These are phyloP conservation scores for Andrena marginata DNA, from an alignment of 2,888 invertebrate genomes.

Conservation along the genomic window DNA sequence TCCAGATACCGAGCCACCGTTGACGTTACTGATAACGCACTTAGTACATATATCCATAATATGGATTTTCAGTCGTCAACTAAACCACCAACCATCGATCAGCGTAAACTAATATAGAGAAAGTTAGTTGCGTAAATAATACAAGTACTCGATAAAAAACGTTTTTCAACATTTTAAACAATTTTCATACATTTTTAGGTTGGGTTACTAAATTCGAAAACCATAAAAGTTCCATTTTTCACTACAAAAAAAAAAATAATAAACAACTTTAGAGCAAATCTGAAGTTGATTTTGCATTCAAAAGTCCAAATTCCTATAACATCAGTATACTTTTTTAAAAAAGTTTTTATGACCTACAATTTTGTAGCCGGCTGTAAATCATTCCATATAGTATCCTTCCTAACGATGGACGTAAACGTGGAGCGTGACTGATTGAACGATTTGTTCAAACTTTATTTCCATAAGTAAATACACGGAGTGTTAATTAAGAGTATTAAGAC, in stretches of 20 bases:
- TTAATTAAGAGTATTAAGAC: not conserved
- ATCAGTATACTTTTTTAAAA: too few species aligned
- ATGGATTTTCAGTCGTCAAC: conserved; percentile 12
- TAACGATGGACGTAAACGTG: not conserved
- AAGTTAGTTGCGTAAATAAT: not conserved
- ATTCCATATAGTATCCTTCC: not conserved
- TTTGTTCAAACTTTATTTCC: conserved; percentile 2
- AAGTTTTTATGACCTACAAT: too few species aligned
- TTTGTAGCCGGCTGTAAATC: not conserved
- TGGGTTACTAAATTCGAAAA: too few species aligned
- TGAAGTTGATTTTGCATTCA: too few species aligned
- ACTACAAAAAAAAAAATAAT: too few species aligned
- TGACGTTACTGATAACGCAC: conserved; percentile 24
- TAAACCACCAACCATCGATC: not conserved
- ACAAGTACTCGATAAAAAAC: too few species aligned
- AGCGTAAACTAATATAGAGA: not conserved
- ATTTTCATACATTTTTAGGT: too few species aligned
- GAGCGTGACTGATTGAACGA: not conserved
- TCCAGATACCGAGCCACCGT: conserved; percentile 11
- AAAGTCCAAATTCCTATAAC: too few species aligned
- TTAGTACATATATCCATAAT: not conserved
- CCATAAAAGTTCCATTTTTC: too few species aligned
- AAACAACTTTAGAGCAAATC: too few species aligned
- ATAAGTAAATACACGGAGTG: conserved; percentile 1
- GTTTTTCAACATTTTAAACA: too few species aligned